Base-by-base conservation (phyloP, 2,888 invertebrate genomes). In the Calliphora vomitoria region DNA sequence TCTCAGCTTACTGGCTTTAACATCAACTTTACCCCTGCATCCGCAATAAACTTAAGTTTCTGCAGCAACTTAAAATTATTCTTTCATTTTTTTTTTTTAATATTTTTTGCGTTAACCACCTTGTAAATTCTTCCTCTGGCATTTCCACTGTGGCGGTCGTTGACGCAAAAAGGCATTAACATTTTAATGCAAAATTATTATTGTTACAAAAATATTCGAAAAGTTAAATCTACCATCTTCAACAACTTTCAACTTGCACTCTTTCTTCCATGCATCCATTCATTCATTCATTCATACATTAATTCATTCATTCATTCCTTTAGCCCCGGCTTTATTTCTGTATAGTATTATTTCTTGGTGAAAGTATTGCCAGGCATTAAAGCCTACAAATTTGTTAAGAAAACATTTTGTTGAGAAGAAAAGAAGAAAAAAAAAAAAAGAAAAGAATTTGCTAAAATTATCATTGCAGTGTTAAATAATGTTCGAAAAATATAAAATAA, bases 391-490 rank as follows among this genome's bases (percentile, higher is more conserved):
- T 85, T 44, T 81, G 80, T 76, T 81, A 76, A 85, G 75, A 75
- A 62, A 85, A 75, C 80, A 81, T 62, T 75, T 80, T 75, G 53
- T 71, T 76, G 15, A 41, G 75, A 20, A 62, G 13, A 81, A 35
- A 35, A 35, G 6, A 35, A 35, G 6, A 4, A 35, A 4, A 35
- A 35, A 35, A 35, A 35, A 35, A 35, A 35, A 35, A 6, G 5
- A 62, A 44, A 62, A 76, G 35, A 76, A 83, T 64, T 78, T 71
- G 62, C 10, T 62, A 62, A 85, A 85, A 85, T 85, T 85, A 85
- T 85, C 75, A 85, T 85, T 85, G 83, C 85, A 85, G 87, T 87
- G 87, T 87, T 87, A 85, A 87, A 87, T 87, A 87, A 87, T 87
- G 85, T 82, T 75, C 10, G 41, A 75, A 50, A 35, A 66, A 41